These are phyloP conservation scores for Hippoglossus hippoglossus DNA, from an alignment of 2,797 vertebrate genomes.

Conservation along the genomic window DNA sequence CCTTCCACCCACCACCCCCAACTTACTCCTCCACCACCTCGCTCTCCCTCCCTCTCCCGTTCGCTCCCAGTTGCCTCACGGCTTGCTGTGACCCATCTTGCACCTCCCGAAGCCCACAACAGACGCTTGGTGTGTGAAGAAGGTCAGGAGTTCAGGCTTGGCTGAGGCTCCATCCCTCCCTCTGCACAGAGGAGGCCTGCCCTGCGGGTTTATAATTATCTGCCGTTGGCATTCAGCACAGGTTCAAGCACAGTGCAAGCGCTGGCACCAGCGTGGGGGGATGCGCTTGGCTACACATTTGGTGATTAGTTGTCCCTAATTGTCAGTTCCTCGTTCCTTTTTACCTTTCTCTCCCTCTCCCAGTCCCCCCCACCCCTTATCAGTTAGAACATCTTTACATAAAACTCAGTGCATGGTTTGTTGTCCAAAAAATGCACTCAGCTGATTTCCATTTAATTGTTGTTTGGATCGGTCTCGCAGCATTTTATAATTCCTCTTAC, in stretches of 20 bases:
- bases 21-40: conserved; percentile 7
- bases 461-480: conserved; percentile 2
- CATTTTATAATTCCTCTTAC: conserved; percentile 22
- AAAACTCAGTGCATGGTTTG: conserved; percentile 49
- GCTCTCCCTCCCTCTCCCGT: conserved; percentile 34
- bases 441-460: conserved; percentile 27
- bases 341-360: conserved; percentile 70
- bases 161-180: conserved; percentile 79
- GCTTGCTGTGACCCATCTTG: conserved; percentile 87
- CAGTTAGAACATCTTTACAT: conserved; percentile 60
- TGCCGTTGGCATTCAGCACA: conserved; percentile 85
- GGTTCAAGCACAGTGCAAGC: conserved; percentile 87
- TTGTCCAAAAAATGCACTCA: conserved; percentile 45
- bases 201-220: conserved; percentile 86
- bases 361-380: conserved; percentile 17
- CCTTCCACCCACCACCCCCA: conserved; percentile 6
- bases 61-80: conserved; percentile 72
- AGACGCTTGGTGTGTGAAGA: conserved; percentile 87
- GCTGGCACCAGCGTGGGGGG: conserved; percentile 80
- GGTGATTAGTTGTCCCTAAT: conserved; percentile 87
- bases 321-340: conserved; percentile 80
- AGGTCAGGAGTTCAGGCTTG: conserved; percentile 87
- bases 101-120: conserved; percentile 86
- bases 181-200: conserved; percentile 80
- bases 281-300: conserved; percentile 84